These are phyloP conservation scores for Aurelia aurita complex sp. Pacific DNA, from an alignment of 30 jellyfish, hydroid and myxozoan genomes.

Conservation along the genomic window DNA sequence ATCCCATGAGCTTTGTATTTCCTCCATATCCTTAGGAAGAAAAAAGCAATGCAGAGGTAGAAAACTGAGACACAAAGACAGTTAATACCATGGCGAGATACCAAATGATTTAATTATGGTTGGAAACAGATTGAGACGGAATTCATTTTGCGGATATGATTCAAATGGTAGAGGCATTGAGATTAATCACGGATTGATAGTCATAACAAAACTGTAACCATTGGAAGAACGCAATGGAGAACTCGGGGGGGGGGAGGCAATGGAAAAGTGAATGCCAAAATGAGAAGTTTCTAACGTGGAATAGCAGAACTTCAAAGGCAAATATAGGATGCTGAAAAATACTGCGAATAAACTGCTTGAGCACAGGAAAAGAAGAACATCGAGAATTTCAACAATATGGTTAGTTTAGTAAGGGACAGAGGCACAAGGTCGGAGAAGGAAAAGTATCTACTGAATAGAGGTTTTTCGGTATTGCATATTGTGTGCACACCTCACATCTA, in stretches of 20 bases:
- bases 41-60: neutral
- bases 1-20: neutral
- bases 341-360: too few relatives aligned
- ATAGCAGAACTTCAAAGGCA: too few relatives aligned
- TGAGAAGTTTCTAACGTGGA: too few relatives aligned
- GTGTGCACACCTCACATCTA: too few relatives aligned
- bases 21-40: slow-evolving; percentile 4
- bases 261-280: neutral
- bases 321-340: too few relatives aligned
- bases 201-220: slow-evolving; percentile 21
- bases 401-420: too few relatives aligned
- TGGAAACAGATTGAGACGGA: slow-evolving; percentile 2
- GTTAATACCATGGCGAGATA: slow-evolving; percentile 15
- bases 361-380: too few relatives aligned
- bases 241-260: neutral
- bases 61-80: slow-evolving; percentile 15
- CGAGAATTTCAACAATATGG: too few relatives aligned
- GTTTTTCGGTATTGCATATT: too few relatives aligned
- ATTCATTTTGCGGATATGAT: neutral
- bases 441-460: too few relatives aligned
- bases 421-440: too few relatives aligned
- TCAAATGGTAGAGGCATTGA: neutral
- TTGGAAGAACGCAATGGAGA: neutral
- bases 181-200: slow-evolving; percentile 28
- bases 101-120: slow-evolving; percentile 35